Evolutionary conservation across 2,888 invertebrate genomes (phyloP).

Genomic region (Pterobdella sp.): DNA sequence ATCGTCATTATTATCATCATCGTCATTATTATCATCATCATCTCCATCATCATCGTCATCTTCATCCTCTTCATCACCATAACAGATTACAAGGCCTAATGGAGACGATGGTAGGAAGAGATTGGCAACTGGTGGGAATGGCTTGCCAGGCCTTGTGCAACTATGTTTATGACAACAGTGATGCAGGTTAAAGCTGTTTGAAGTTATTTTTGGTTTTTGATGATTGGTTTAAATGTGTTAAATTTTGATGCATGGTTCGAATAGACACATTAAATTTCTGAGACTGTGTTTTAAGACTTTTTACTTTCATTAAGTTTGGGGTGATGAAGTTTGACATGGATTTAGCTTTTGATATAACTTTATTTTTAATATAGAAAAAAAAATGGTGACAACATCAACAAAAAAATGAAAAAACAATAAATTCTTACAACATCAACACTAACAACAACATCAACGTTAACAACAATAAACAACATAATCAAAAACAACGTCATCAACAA

Average conservation of each 20-base stretch:
- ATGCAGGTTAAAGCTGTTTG: neutral
- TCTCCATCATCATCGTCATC: constrained; percentile 24
- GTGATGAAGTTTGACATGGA: no score
- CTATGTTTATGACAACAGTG: neutral
- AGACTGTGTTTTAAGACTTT: no score
- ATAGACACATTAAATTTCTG: no score
- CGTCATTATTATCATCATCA: constrained; percentile 27
- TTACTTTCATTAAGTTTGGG: no score
- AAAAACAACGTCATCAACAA: neutral
- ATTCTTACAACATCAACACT: no score
- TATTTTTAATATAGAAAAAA: no score
- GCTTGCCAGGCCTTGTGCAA: neutral
- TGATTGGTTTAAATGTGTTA: neutral
- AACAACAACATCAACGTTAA: constrained; percentile 9
- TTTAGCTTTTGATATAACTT: no score
- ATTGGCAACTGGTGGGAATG: neutral
- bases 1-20: constrained; percentile 4
- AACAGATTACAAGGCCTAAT: neutral
- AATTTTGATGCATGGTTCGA: neutral
- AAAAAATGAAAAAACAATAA: no score
- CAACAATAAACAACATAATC: neutral
- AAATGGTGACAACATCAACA: no score
- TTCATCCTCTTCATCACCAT: constrained; percentile 22
- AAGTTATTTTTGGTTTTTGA: neutral
- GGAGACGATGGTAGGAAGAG: neutral